Evolutionary conservation across 2,113 vertebrate genomes (phyloP).

Genomic region (Oriolus oriolus): DNA sequence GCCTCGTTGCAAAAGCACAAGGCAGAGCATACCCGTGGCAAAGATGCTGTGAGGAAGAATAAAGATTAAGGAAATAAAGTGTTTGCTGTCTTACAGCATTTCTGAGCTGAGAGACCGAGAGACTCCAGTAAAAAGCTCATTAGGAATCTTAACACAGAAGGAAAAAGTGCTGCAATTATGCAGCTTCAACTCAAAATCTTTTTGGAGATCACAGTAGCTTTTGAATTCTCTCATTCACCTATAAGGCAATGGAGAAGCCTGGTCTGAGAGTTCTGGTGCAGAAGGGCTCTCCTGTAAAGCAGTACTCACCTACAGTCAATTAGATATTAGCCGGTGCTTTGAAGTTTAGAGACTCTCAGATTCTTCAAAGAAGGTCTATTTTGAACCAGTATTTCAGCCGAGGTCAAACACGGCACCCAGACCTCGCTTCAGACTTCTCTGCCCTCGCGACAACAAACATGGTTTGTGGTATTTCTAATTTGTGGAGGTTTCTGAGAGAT

Average conservation of each 20-base stretch:
- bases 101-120: background rate
- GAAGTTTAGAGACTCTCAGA: background rate
- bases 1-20: background rate
- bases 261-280: background rate
- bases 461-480: conserved; percentile 36
- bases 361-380: conserved; percentile 20
- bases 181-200: background rate
- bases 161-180: background rate
- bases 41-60: background rate
- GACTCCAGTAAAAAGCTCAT: background rate
- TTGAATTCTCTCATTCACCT: background rate
- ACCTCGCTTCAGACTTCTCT: background rate
- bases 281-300: background rate
- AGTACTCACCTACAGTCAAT: background rate
- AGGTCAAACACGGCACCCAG: background rate
- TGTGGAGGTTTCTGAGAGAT: conserved; percentile 39
- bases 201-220: background rate
- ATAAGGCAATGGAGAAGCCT: background rate
- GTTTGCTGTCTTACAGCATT: background rate
- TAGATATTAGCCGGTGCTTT: conserved; percentile 1
- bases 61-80: background rate
- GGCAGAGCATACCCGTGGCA: background rate
- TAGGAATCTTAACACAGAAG: background rate
- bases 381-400: background rate
- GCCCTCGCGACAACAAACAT: background rate